phyloP scores from a whole-genome alignment of 2,113 vertebrate species.

The Antennarius striatus region DNA sequence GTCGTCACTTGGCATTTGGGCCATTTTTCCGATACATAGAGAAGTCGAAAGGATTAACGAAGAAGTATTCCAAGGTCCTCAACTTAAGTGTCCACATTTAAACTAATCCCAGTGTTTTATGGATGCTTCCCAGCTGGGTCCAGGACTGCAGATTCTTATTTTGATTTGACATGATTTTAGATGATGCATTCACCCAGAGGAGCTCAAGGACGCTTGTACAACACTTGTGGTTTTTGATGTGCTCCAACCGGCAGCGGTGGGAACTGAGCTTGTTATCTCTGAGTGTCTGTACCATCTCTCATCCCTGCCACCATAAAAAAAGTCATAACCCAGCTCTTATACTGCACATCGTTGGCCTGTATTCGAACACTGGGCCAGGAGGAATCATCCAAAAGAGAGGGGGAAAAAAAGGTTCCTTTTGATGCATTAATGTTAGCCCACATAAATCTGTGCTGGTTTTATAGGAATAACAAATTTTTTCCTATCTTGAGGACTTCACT shows the following conservation, averaged over 20 bases:
- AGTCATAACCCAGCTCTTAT: constrained; percentile 40
- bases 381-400: constrained; percentile 27
- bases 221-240: constrained; percentile 28
- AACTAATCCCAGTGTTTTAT: neutral
- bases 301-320: constrained; percentile 27
- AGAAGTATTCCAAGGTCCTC: too few relatives aligned
- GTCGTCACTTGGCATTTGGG: too few relatives aligned
- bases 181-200: neutral
- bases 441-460: constrained; percentile 38
- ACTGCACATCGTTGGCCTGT: constrained; percentile 45
- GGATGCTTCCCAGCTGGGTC: constrained; percentile 6
- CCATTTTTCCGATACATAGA: too few relatives aligned
- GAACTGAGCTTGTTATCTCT: constrained; percentile 32
- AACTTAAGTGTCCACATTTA: neutral
- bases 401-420: constrained; percentile 22
- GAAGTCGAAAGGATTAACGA: too few relatives aligned
- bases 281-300: constrained; percentile 32
- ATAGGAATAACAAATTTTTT: constrained; percentile 34
- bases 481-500: constrained; percentile 7
- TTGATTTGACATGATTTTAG: too few relatives aligned
- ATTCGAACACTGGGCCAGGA: constrained; percentile 32
- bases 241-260: constrained; percentile 13
- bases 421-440: constrained; percentile 34
- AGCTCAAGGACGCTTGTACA: constrained; percentile 29
- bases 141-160: too few relatives aligned